phyloP scores from a whole-genome alignment of 2,888 invertebrate genomes.

The Drosophila stalkeri region DNA sequence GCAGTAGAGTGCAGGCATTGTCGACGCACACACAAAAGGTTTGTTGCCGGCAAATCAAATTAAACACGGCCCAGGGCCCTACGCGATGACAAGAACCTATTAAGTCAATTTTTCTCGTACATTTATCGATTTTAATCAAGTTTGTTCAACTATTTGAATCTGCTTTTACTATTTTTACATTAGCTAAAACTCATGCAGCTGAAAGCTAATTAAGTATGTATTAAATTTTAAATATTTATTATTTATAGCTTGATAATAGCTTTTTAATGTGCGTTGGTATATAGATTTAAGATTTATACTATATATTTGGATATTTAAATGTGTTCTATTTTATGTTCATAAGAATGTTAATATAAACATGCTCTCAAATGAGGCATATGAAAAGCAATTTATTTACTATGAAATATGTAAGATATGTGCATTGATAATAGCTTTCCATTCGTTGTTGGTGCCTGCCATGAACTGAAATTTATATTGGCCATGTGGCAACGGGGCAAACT shows the following conservation, averaged over 20 bases:
- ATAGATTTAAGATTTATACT: not conserved
- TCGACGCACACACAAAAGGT: conserved; percentile 10
- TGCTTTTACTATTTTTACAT: not conserved
- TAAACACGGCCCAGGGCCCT: conserved; percentile 4
- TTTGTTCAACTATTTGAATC: not conserved
- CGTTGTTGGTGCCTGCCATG: conserved; percentile 10
- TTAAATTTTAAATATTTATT: not conserved
- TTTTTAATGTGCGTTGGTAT: not conserved
- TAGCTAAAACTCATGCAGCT: not conserved
- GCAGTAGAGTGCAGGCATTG: conserved; percentile 25
- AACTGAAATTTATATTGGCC: conserved; percentile 40
- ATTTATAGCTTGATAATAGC: not conserved
- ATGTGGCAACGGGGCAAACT: conserved; percentile 24
- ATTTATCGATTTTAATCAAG: conserved; percentile 12
- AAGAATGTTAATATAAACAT: no score
- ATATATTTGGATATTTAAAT: not conserved
- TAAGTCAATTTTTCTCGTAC: not conserved
- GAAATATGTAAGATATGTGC: not conserved
- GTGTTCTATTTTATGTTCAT: not conserved
- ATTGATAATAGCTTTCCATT: conserved; percentile 13
- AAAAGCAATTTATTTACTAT: not conserved
- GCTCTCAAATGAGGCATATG: not conserved
- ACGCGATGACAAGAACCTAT: not conserved
- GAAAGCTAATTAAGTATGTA: not conserved
- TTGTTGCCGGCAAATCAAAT: conserved; percentile 24